Evolutionary conservation across 2,888 invertebrate genomes (phyloP), one percentile per base, ranked within the genome.

Genomic region (Choreutis nemorana): DNA sequence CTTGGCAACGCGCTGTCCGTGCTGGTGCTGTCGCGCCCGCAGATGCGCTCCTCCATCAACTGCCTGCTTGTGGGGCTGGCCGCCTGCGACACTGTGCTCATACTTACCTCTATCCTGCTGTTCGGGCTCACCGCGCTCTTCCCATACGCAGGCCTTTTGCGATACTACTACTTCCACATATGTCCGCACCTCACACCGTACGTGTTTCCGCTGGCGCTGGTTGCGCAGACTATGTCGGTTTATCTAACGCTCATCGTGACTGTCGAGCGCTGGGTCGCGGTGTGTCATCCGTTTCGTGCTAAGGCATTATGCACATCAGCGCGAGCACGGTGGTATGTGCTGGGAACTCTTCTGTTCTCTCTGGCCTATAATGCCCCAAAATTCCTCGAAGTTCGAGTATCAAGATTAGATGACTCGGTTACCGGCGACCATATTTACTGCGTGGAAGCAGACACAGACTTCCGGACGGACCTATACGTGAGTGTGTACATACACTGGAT

Each of bases 31-130:
- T 91, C 93, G 33, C 85, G 94, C 31, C 94, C 95, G 13, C 91
- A 96, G 68, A 97, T 97, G 97, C 87, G 92, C 50, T 94, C 94
- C 34, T 95, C 96, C 55, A 94, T 97, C 56, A 97, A 97, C 72
- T 93, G 94, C 66, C 85, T 97, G 55, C 83, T 98, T 35, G 91
- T 94, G 41, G 96, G 95, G 3, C 82, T 98, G 45, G 97, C 97
- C 13, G 85, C 93, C 46, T 95, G 94, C 68, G 98, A 98, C 81
- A 94, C 93, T 7, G 85, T 91, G 40, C 84, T 97, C 44, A 91
- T 97, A 48, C 78, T 94, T 45, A 92, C 93, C 26, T 91, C 94
- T 33, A 83, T 92, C 43, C 80, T 88, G 45, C 85, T 95, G 41
- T 96, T 96, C 68, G 94, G 94, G 16, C 82, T 96, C 44, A 90